Evolutionary conservation across 2,888 invertebrate species (phyloP).

Genomic region (Reticulitermes lucifugus): DNA sequence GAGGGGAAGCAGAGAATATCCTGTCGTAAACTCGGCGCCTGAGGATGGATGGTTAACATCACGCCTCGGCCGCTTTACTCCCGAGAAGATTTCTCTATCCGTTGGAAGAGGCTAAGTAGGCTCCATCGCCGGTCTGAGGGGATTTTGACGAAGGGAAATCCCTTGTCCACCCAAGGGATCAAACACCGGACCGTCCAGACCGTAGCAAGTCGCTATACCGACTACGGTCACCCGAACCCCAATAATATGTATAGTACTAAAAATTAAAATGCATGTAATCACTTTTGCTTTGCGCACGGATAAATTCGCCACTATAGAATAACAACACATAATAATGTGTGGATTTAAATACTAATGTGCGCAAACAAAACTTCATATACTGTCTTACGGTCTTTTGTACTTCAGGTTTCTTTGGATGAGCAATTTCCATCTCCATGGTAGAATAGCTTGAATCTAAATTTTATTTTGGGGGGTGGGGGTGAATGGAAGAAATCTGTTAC

Average conservation of each 20-base stretch:
- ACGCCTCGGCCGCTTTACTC: too few species aligned
- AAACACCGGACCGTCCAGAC: too few species aligned
- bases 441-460: neutral
- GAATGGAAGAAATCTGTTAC: neutral
- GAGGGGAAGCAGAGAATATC: too few species aligned
- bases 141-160: too few species aligned
- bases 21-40: too few species aligned
- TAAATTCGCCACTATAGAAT: neutral
- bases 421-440: neutral
- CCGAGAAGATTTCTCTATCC: too few species aligned
- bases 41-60: too few species aligned
- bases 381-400: neutral
- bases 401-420: neutral
- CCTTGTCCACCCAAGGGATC: too few species aligned
- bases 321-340: neutral
- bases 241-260: neutral
- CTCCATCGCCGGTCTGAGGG: too few species aligned
- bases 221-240: too few species aligned
- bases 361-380: neutral
- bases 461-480: neutral
- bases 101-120: too few species aligned
- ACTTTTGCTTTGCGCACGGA: neutral
- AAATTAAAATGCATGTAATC: neutral
- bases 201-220: too few species aligned
- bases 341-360: neutral